Evolutionary conservation across 1,140 invertebrate genomes (phyloP), one percentile per base, ranked within the genome.

Genomic region (Philaenus spumarius): DNA sequence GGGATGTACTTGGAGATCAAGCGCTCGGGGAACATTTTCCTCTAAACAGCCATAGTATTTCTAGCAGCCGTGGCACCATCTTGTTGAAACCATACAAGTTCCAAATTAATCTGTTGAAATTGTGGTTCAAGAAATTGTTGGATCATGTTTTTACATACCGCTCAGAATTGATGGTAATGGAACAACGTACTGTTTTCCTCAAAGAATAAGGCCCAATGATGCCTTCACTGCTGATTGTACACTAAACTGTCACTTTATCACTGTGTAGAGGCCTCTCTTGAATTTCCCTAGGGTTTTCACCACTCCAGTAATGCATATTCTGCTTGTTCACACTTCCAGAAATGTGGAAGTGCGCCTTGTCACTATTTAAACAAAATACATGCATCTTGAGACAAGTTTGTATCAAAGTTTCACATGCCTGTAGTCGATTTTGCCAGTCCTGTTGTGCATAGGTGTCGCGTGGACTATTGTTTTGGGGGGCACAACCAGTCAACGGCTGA

Each of bases 191-290:
- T 22, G 43, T 42, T 61, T 37, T 47, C 46, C n/a, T 55, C n/a
- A 60, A 60, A 60, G 48, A 48, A 17, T 40, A 60, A 23, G 34
- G 54, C 24, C 20, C 54, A 60, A 48, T 57, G 48, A 48, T 43
- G 11, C 22, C 19, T 9, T n/a, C 39, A n/a, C 39, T 40, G 12
- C 14, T n/a, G 30, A 59, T 9, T 45, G 51, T 39, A 59, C 37
- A 59, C 50, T 50, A 54, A 53, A 54, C 50, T 42, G 58, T 59
- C 24, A 45, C 58, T 43, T 39, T 42, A 50, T 59, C 24, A 45
- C 58, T 43, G 22, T 35, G 52, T 47, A 35, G 15, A 57, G 53
- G 35, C 45, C 24, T 47, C 24, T 47, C 20, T 6, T 47, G 45
- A 47, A 47, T 22, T 47, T 7, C 5, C 2, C n/a, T 26, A 20